phyloP scores from a whole-genome alignment of 2,888 invertebrate species.

The Syritta pipiens region DNA sequence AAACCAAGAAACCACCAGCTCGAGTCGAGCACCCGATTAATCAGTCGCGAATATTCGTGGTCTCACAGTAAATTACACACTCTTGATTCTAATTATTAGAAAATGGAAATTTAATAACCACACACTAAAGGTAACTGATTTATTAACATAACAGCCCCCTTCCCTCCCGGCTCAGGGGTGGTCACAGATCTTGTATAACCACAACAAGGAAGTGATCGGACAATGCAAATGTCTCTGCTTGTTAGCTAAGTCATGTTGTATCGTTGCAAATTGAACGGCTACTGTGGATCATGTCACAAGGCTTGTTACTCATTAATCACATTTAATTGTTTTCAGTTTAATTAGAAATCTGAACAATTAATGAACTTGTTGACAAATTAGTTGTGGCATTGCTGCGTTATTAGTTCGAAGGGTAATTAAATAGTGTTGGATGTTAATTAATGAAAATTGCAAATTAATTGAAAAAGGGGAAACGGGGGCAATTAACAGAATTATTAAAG shows the following conservation, averaged over 20 bases:
- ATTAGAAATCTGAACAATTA: slow-evolving; percentile 54
- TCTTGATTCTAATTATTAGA: slow-evolving; percentile 56
- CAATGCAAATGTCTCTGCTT: slow-evolving; percentile 48
- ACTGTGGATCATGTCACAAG: slow-evolving; percentile 57
- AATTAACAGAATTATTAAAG: no score
- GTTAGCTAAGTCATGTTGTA: slow-evolving; percentile 25
- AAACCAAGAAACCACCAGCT: no score
- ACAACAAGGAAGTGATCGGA: slow-evolving; percentile 28
- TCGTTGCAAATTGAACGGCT: not conserved
- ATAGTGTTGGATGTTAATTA: slow-evolving; percentile 51
- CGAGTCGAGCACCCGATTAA: slow-evolving; percentile 46
- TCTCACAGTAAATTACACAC: slow-evolving; percentile 44
- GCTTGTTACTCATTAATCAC: slow-evolving; percentile 59
- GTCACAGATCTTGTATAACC: not conserved
- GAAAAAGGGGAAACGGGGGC: not conserved
- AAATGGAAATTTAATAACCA: slow-evolving; percentile 55
- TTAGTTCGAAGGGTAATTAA: slow-evolving; percentile 37
- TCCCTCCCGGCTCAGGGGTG: no score
- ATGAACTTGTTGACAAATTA: slow-evolving; percentile 65
- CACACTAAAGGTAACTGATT: slow-evolving; percentile 54
- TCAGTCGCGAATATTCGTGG: slow-evolving; percentile 31
- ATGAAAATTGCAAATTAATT: slow-evolving; percentile 36
- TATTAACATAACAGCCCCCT: slow-evolving; percentile 37
- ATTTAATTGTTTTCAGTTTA: slow-evolving; percentile 62
- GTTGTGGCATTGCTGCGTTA: slow-evolving; percentile 33